These are phyloP conservation scores for Myoxocephalus aenaeus DNA, from an alignment of 2,797 vertebrate genomes.

Conservation along the genomic window DNA sequence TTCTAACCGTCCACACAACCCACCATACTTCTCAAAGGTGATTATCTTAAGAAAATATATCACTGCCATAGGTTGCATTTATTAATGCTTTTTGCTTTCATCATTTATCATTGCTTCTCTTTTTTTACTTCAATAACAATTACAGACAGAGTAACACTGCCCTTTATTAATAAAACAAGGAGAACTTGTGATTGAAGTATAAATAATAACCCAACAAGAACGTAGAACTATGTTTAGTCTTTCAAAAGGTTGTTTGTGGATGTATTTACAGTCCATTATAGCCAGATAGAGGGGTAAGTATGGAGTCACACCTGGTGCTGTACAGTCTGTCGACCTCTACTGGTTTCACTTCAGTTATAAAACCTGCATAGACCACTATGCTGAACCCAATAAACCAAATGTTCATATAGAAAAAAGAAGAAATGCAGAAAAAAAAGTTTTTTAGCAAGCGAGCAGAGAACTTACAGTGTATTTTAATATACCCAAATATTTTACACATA, in stretches of 20 bases:
- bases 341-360: background rate
- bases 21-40: conserved; percentile 14
- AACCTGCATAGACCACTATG: background rate
- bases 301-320: background rate
- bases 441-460: background rate
- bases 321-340: background rate
- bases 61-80: background rate
- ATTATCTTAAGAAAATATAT: background rate
- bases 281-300: background rate
- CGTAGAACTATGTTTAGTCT: background rate
- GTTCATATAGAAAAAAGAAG: background rate
- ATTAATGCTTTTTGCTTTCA: background rate
- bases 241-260: background rate
- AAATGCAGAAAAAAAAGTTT: background rate
- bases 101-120: background rate
- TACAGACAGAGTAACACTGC: background rate
- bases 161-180: background rate
- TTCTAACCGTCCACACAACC: conserved; percentile 40
- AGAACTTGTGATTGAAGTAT: background rate
- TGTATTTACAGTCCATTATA: background rate
- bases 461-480: too few species aligned
- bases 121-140: background rate
- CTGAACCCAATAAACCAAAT: background rate
- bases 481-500: background rate
- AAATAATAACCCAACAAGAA: background rate